A percentile compares a stretch with the other conserved stretches of the same genome.
These are phyloP conservation scores for Lytechinus pictus DNA, from an alignment of 35 echinoderm and acorn worm genomes.

Conservation along the genomic window DNA sequence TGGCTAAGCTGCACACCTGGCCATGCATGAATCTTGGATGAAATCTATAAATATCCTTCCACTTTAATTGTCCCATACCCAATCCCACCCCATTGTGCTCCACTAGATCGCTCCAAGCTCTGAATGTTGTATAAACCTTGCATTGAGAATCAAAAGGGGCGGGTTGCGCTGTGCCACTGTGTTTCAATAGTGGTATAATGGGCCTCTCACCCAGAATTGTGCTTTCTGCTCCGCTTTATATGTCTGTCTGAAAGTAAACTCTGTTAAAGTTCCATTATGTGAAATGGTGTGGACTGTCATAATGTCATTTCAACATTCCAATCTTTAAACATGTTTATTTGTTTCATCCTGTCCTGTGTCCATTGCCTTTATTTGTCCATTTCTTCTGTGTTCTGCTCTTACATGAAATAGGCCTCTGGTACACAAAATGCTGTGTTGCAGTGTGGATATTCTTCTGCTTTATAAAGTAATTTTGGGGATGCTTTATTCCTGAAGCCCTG, in stretches of 20 bases:
- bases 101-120: background rate
- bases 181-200: background rate
- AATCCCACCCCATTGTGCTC: background rate
- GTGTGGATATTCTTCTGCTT: background rate
- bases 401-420: background rate
- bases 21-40: slow-evolving; percentile 2
- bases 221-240: background rate
- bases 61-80: background rate
- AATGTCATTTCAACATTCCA: background rate
- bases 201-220: background rate
- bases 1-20: background rate
- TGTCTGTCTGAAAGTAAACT: no score
- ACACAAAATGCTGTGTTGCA: background rate
- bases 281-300: no score
- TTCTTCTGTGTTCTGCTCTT: background rate
- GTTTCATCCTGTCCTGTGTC: background rate
- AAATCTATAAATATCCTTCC: background rate
- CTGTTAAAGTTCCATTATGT: no score
- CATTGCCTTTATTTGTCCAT: background rate
- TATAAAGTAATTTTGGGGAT: background rate
- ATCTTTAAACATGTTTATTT: background rate
- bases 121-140: background rate
- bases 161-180: background rate
- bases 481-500: background rate
- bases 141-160: background rate